Evolutionary conservation across 1,140 invertebrate genomes (phyloP).

Genomic region (Danaus melanippus): DNA sequence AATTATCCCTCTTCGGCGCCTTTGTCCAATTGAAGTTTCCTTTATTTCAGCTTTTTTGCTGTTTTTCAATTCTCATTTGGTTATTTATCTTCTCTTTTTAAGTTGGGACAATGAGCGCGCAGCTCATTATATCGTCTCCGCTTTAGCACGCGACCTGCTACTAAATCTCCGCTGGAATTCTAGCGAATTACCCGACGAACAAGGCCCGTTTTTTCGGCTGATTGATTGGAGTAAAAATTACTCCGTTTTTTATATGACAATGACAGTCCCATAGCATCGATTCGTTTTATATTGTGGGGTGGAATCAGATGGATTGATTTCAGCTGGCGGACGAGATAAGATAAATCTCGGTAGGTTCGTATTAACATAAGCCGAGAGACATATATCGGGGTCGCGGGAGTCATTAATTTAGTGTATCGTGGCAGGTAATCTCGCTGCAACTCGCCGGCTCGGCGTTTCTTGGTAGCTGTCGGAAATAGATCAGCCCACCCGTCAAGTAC

Average conservation of each 20-base stretch:
- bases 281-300: constrained; percentile 31
- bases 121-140: constrained; percentile 59
- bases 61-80: constrained; percentile 70
- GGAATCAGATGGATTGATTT: constrained; percentile 30
- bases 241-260: constrained; percentile 40
- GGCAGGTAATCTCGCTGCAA: constrained; percentile 46
- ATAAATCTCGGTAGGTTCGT: constrained; percentile 31
- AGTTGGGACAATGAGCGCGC: constrained; percentile 56
- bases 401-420: constrained; percentile 60
- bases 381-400: constrained; percentile 35
- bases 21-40: constrained; percentile 67
- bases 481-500: constrained; percentile 46
- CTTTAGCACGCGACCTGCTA: constrained; percentile 56
- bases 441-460: constrained; percentile 35
- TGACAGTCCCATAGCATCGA: constrained; percentile 30
- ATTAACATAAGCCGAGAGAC: constrained; percentile 44
- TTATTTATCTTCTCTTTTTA: constrained; percentile 68
- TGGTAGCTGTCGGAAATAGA: constrained; percentile 57
- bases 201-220: constrained; percentile 57
- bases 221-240: constrained; percentile 68
- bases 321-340: constrained; percentile 31
- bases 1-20: constrained; percentile 68
- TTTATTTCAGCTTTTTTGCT: constrained; percentile 67
- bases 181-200: constrained; percentile 62
- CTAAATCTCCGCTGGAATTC: constrained; percentile 69